phyloP scores from a whole-genome alignment of 2,797 vertebrate genomes.

The Lepus townsendii region DNA sequence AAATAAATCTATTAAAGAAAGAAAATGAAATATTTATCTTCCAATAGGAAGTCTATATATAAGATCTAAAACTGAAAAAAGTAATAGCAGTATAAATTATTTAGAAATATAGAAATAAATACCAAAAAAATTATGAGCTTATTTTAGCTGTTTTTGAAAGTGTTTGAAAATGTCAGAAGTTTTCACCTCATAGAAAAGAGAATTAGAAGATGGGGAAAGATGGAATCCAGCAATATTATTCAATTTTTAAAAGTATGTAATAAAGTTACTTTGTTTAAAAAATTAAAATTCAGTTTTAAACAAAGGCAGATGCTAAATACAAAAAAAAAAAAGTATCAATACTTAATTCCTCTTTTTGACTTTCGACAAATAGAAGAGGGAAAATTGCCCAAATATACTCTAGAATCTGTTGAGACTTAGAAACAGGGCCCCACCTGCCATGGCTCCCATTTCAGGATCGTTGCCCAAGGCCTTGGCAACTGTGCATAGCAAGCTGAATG shows the following conservation, averaged over 20 bases:
- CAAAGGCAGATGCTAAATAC: constrained; percentile 16
- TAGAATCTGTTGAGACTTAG: constrained; percentile 12
- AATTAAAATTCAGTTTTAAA: constrained; percentile 45
- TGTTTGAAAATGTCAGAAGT: neutral
- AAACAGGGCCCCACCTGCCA: constrained; percentile 49
- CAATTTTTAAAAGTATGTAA: constrained; percentile 32
- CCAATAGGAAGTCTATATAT: neutral
- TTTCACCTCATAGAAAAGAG: constrained; percentile 33
- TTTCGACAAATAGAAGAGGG: neutral
- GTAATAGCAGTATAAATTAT: neutral
- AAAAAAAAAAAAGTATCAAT: neutral
- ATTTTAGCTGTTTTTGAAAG: constrained; percentile 50
- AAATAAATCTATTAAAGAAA: too few species aligned
- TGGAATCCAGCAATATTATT: neutral
- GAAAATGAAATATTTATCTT: neutral
- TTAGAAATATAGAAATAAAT: constrained; percentile 29
- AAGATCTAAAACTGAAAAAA: constrained; percentile 36
- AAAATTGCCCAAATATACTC: constrained; percentile 4
- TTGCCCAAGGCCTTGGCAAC: constrained; percentile 71
- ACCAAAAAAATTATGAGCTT: constrained; percentile 39
- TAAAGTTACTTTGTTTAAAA: neutral
- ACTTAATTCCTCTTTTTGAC: constrained; percentile 6
- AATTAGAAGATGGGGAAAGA: neutral
- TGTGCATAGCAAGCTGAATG: constrained; percentile 54
- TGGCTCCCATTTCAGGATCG: constrained; percentile 33